Evolutionary conservation across 2,888 invertebrate genomes (phyloP), one percentile per base, ranked within the genome.

Genomic region (Synanthedon vespiformis): DNA sequence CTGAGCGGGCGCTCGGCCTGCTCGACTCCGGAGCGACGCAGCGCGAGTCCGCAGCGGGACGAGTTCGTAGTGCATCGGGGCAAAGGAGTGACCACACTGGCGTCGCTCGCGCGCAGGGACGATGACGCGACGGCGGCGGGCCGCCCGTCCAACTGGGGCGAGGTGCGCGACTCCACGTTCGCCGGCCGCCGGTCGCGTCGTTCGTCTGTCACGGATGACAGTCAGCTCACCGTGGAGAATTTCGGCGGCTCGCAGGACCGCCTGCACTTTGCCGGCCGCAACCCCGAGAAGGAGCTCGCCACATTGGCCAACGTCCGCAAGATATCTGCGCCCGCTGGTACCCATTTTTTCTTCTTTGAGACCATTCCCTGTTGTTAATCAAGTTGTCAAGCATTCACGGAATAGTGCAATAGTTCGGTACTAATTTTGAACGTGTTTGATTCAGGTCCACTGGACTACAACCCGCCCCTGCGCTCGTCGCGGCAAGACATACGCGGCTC

Each of bases 181-280:
- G 95, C 94, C 53, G 96, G 95, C 49, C 90, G 95, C 3, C 90
- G 96, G 49, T 96, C 95, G 49, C 89, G 96, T 14, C 89, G 95
- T 57, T 95, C 95, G 71, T 96, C 95, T 60, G 89, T 94, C 51
- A 70, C 83, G 0, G 96, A 96, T 72, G 96, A 96, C 73, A 95
- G 95, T 40, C 95, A 96, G 77, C 88, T 96, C 61, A 96, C 96
- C 0, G 94, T 96, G 53, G 96, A 96, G 85, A 96, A 96, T 85
- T 96, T 96, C 77, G 96, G 96, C 50, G 96, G 96, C 54, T 95
- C 95, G 60, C 95, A 95, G 87, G 96, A 96, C 77, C 92, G 95
- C 64, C 78, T 96, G 62, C 94, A 95, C 83, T 94, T 94, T 73
- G 92, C 95, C 49, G 95, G 95, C 0, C 88, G 92, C 55, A 94